Conservation (phyloP, 2,797 vertebrate species). For the Lophotriccus pileatus region DNA sequence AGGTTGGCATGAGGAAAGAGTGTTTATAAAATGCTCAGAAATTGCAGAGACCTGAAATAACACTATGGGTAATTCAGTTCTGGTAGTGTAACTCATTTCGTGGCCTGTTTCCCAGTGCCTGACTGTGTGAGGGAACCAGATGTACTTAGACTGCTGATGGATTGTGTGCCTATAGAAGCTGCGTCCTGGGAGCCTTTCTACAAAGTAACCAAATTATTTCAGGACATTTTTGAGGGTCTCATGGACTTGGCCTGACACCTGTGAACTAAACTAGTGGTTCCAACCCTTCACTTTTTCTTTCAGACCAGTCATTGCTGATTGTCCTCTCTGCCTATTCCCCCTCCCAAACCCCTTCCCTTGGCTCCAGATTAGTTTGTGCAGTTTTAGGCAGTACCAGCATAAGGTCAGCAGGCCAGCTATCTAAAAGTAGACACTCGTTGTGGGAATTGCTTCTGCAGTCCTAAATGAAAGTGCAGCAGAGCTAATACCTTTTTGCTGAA, state of each 20-base stretch:
- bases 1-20: background rate
- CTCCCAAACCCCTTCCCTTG: too few relatives aligned
- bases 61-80: background rate
- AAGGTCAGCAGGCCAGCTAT: background rate
- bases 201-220: background rate
- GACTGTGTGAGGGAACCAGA: background rate
- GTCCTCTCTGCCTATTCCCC: background rate
- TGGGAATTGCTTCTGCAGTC: background rate
- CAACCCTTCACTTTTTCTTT: background rate
- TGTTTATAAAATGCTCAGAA: background rate
- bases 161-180: background rate
- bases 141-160: background rate
- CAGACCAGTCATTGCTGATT: background rate
- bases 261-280: background rate
- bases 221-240: background rate
- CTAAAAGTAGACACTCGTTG: background rate
- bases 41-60: background rate
- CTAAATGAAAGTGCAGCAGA: background rate
- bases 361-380: background rate
- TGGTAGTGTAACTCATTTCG: background rate
- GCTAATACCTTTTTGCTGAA: background rate
- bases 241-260: background rate
- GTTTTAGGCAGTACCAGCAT: background rate
- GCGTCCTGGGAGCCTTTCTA: background rate
- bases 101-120: background rate